Evolutionary conservation across 2,888 invertebrate genomes (phyloP).

Genomic region (Drosophila lutescens): DNA sequence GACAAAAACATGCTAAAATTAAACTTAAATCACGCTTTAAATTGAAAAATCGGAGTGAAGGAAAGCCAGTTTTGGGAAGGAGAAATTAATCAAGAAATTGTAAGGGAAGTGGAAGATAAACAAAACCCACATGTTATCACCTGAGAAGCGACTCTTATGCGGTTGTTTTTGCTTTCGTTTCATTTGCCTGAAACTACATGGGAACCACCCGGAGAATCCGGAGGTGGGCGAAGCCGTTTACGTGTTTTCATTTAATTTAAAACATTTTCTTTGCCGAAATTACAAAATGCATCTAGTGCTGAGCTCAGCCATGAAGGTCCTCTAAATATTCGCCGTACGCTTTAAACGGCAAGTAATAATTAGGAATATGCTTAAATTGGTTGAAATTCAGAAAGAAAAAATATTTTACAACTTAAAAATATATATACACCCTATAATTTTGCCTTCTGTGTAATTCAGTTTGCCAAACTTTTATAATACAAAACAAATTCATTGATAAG

Average conservation of each 20-base stretch:
- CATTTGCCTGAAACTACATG: conserved; percentile 75
- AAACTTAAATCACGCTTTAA: conserved; percentile 31
- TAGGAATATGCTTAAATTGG: background rate
- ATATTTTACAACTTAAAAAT: no score
- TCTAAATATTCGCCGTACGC: background rate
- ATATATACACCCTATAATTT: no score
- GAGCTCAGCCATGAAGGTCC: conserved; percentile 7
- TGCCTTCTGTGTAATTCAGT: no score
- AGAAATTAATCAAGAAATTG: conserved; percentile 17
- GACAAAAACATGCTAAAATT: conserved; percentile 18
- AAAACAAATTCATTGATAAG: no score
- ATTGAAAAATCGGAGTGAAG: background rate
- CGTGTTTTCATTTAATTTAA: conserved; percentile 78
- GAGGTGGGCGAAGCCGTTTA: conserved; percentile 13
- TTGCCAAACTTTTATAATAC: no score
- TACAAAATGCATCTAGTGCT: conserved; percentile 49
- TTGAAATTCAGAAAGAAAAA: no score
- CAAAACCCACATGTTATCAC: conserved; percentile 48
- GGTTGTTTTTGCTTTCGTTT: conserved; percentile 70
- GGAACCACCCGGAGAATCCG: background rate
- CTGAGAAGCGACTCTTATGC: conserved; percentile 46
- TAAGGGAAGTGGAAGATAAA: conserved; percentile 16
- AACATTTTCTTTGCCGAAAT: conserved; percentile 77
- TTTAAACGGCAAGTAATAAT: background rate
- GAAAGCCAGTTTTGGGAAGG: conserved; percentile 1